Conservation (phyloP, 2,888 invertebrate genomes). For the Xestia ashworthii region DNA sequence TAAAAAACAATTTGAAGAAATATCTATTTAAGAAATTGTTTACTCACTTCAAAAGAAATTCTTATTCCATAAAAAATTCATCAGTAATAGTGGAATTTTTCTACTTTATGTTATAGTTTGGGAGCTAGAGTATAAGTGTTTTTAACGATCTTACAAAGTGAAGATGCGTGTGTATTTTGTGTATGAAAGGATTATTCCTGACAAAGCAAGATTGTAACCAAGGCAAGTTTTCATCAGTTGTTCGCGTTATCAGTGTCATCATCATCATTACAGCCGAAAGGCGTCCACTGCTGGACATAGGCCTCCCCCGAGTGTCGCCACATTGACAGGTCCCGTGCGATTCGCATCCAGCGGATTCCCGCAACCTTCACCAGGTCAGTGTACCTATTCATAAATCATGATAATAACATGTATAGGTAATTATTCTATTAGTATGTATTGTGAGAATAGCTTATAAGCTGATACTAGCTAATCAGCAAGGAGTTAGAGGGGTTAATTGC, state of each 20-base stretch:
- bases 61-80: background rate
- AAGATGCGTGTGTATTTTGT: too few species aligned
- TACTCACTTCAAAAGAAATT: background rate
- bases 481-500: background rate
- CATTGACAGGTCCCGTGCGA: too few species aligned
- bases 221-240: background rate
- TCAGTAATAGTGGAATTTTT: constrained; percentile 11
- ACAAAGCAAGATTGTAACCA: background rate
- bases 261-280: too few species aligned
- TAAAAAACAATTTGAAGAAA: background rate
- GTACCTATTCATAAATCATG: too few species aligned
- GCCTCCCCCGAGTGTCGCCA: too few species aligned
- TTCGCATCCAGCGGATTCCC: too few species aligned
- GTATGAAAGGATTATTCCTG: background rate
- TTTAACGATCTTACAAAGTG: background rate
- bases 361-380: too few species aligned
- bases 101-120: background rate
- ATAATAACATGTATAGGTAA: background rate
- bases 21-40: background rate
- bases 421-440: background rate
- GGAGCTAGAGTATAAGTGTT: background rate
- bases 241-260: too few species aligned
- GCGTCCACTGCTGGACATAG: too few species aligned
- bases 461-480: too few species aligned
- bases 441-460: background rate